Evolutionary conservation across 2,797 vertebrate genomes (phyloP), one percentile per base, ranked within the genome.

Genomic region (Liasis olivaceus): DNA sequence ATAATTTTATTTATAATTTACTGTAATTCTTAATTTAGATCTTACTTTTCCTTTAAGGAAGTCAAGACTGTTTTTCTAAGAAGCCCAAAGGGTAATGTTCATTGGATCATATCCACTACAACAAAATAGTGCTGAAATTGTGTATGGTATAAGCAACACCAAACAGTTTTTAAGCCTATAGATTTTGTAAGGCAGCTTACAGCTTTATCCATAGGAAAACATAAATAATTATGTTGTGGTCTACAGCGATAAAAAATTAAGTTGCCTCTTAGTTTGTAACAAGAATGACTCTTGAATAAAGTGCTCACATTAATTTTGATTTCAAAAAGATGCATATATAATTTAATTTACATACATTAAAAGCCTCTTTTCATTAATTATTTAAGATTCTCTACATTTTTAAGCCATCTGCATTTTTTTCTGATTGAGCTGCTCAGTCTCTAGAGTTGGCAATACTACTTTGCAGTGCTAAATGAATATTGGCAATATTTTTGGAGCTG

Each of bases 321-420:
- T 93, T 69, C 51, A 66, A 95, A 96, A 97, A 96, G 94, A 96
- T 96, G 96, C 94, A 96, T 95, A 94, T 95, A 95, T 96, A 96
- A 97, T 96, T 97, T 96, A 96, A 97, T 97, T 97, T 97, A 95
- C 97, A 96, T 97, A 92, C 91, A 96, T 97, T 97, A 96, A 96
- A 95, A 92, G 94, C 94, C 93, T 95, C 89, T 93, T 93, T 96
- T 96, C 94, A 96, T 97, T 96, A 96, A 97, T 96, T 91, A 95
- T 97, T 96, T 96, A 96, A 94, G 93, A 77, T 95, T 95, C 90
- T 93, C 94, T 96, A 94, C 92, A 85, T 89, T 96, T 3, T 42
- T 94, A 96, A 95, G 89, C 88, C 92, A 92, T 89, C 91, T 94
- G 94, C 88, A 51, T 94, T 95, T 93, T 81, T 56, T 94, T 64